Percentiles rank a stretch among this genome's conserved stretches.
Evolutionary conservation across 2,797 vertebrate genomes (phyloP).

Genomic region (Acanthurus leucopareius): DNA sequence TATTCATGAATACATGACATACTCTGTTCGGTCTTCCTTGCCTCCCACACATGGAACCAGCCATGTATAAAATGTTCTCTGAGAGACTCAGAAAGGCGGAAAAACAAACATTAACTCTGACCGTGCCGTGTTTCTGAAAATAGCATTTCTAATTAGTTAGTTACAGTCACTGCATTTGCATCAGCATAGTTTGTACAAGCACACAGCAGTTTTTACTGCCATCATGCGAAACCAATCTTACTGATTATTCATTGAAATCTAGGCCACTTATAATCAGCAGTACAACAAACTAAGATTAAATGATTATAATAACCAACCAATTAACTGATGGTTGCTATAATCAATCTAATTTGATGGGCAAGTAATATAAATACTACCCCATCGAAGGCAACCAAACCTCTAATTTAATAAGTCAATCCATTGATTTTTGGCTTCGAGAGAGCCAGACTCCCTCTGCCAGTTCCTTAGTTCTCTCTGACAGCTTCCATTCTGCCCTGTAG

Average conservation of each 20-base stretch:
- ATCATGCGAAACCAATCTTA: conserved; percentile 49
- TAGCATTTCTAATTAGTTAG: conserved; percentile 63
- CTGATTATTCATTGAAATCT: conserved; percentile 54
- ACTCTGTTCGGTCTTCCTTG: conserved; percentile 34
- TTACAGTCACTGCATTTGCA: conserved; percentile 43
- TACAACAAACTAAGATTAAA: conserved; percentile 47
- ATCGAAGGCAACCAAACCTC: conserved; percentile 47
- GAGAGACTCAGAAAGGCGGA: conserved; percentile 53
- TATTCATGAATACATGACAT: conserved; percentile 52
- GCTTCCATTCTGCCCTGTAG: conserved; percentile 80
- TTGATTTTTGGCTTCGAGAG: conserved; percentile 58
- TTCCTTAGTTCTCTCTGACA: conserved; percentile 77
- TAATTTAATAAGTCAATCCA: conserved; percentile 51
- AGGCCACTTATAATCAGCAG: conserved; percentile 56
- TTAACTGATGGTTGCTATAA: conserved; percentile 15
- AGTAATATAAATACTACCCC: conserved; percentile 14
- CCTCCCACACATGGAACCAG: conserved; percentile 56
- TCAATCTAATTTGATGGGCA: conserved; percentile 37
- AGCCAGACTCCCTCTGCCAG: conserved; percentile 81
- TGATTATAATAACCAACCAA: conserved; percentile 24
- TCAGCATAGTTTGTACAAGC: conserved; percentile 42
- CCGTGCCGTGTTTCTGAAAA: conserved; percentile 55
- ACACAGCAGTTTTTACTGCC: conserved; percentile 32
- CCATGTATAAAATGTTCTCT: conserved; percentile 62
- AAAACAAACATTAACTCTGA: conserved; percentile 60